phyloP scores from a whole-genome alignment of 2,888 invertebrate species.

The Campoplex capitator region DNA sequence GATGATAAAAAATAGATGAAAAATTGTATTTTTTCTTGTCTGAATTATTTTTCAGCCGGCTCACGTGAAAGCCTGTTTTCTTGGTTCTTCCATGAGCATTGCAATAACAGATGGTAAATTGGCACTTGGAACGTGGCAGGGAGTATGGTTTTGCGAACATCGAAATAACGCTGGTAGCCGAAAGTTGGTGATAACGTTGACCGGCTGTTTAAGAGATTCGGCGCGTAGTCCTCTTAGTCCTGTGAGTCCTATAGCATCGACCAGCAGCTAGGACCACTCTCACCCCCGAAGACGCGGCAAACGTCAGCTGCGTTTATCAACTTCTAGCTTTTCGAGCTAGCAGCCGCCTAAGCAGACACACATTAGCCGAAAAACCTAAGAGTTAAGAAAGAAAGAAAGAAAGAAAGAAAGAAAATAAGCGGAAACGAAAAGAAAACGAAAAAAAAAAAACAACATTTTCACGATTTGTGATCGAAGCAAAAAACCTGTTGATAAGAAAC shows the following conservation, averaged over 20 bases:
- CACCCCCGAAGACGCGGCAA: conserved; percentile 85
- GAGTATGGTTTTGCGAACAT: conserved; percentile 99
- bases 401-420: not conserved
- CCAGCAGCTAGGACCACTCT: conserved; percentile 95
- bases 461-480: conserved; percentile 69
- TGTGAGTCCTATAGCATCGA: conserved; percentile 93
- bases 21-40: not conserved
- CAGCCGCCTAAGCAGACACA: conserved; percentile 78
- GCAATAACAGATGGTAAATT: conserved; percentile 98
- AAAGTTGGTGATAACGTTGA: conserved; percentile 94
- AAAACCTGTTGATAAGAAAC: conserved; percentile 67
- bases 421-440: not conserved
- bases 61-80: conserved; percentile 98
- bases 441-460: not conserved
- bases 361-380: conserved; percentile 79
- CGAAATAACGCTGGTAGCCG: conserved; percentile 97
- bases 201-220: conserved; percentile 95
- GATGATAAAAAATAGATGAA: not conserved
- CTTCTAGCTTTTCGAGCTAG: conserved; percentile 84
- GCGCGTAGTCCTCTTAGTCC: conserved; percentile 95
- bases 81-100: conserved; percentile 97
- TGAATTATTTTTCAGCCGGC: conserved; percentile 91
- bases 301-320: conserved; percentile 83
- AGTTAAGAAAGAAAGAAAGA: conserved; percentile 67
- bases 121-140: conserved; percentile 98